phyloP scores from a whole-genome alignment of 1,140 invertebrate genomes.

The Atta colombica region DNA sequence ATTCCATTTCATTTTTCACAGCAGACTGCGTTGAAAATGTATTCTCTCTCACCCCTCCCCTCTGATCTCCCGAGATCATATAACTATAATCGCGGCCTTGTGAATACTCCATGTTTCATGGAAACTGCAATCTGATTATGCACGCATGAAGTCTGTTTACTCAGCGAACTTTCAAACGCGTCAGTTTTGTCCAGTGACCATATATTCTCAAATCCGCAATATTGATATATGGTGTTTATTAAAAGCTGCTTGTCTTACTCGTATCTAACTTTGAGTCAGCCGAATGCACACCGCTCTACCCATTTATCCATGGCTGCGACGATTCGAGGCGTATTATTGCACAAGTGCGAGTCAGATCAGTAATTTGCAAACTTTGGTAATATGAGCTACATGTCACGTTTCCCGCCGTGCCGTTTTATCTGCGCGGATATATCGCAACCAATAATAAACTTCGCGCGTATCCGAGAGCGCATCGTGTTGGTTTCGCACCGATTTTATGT shows the following conservation, averaged over 20 bases:
- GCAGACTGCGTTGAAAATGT: background rate
- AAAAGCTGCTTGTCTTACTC: conserved; percentile 1
- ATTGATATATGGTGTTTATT: background rate
- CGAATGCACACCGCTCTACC: background rate
- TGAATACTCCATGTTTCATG: background rate
- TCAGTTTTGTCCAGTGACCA: background rate
- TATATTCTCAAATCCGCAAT: background rate
- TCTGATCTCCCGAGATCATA: conserved; percentile 9
- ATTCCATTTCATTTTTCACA: background rate
- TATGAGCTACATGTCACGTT: conserved; percentile 12
- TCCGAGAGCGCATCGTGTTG: conserved; percentile 21
- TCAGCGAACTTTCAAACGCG: conserved; percentile 4
- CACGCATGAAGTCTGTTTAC: conserved; percentile 12
- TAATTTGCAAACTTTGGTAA: conserved; percentile 56
- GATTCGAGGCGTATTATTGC: background rate
- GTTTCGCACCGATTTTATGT: conserved; percentile 13
- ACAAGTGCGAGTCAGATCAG: conserved; percentile 18
- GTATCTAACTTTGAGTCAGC: background rate
- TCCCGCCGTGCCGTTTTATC: conserved; percentile 2
- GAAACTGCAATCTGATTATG: conserved; percentile 9
- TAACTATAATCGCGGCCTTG: background rate
- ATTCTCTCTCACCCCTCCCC: background rate
- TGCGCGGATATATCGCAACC: conserved; percentile 25
- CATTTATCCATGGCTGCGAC: conserved; percentile 10
- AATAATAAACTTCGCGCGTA: conserved; percentile 39